Conservation (phyloP, 2,888 invertebrate species). For the Corythucha ciliata region DNA sequence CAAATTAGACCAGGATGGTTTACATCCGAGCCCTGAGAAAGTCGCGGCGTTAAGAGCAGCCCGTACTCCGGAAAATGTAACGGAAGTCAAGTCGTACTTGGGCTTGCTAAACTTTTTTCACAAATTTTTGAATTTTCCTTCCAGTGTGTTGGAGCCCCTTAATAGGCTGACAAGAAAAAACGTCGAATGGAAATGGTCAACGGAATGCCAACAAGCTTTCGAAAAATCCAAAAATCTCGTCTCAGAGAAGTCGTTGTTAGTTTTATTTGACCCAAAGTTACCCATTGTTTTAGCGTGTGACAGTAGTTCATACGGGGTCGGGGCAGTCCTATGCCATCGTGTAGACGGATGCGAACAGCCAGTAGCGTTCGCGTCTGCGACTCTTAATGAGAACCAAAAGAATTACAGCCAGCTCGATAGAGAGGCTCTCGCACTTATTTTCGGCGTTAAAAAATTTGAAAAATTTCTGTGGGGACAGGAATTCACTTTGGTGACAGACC, state of each 20-base stretch:
- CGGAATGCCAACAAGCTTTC: constrained; percentile 12
- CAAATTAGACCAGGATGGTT: background rate
- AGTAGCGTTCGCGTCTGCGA: constrained; percentile 6
- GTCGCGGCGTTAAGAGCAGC: background rate
- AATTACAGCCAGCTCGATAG: background rate
- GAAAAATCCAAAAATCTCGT: constrained; percentile 12
- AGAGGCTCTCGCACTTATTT: constrained; percentile 1
- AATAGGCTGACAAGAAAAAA: constrained; percentile 16
- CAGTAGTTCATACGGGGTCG: constrained; percentile 33
- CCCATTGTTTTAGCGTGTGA: constrained; percentile 36
- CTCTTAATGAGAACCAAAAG: background rate
- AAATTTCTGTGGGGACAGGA: background rate
- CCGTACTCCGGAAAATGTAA: background rate
- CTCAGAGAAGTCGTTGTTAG: constrained; percentile 30
- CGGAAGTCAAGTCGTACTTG: constrained; percentile 4
- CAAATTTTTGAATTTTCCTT: constrained; percentile 13
- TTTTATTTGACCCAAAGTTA: constrained; percentile 34
- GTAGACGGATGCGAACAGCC: constrained; percentile 4
- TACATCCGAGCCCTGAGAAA: background rate
- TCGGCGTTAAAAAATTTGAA: constrained; percentile 16
- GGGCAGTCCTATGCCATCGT: constrained; percentile 32
- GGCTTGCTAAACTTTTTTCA: constrained; percentile 20
- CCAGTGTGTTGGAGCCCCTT: constrained; percentile 4
- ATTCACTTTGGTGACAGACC: constrained; percentile 5
- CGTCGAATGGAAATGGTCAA: constrained; percentile 1